Evolutionary conservation across 1,140 invertebrate species (phyloP), one percentile per base, ranked within the genome.

Genomic region (Zaprionus inermis): DNA sequence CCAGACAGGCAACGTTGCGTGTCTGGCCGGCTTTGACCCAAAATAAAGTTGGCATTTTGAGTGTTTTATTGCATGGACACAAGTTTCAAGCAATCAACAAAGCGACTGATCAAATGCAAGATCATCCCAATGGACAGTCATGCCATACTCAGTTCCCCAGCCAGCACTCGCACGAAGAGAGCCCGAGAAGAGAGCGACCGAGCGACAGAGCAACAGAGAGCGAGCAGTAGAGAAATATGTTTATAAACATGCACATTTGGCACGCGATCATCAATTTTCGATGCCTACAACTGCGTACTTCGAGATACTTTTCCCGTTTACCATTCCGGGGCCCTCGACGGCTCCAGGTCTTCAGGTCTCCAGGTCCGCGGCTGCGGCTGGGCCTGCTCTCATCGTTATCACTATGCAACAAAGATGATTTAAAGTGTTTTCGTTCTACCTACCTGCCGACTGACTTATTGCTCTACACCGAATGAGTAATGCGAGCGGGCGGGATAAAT

Each of bases 41-140:
- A 86, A 86, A 86, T 86, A 86, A 88, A 86, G 84, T 86, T 86
- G 83, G 83, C 83, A 86, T 86, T 88, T 86, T 89, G 83, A 86
- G 84, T 86, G 83, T 86, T 86, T 86, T 86, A 86, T 86, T 86
- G 83, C 83, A 86, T 86, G 83, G 83, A 86, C 83, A 86, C 83
- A 86, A 86, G 83, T 86, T 86, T 86, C 79, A 86, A 86, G 83
- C 83, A 86, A 86, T 86, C 82, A 86, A 86, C 83, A 86, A 86
- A 86, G 82, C 82, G 82, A 86, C 82, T 86, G 82, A 86, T 86
- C 83, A 89, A 86, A 86, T 86, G 83, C 84, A 86, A 88, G 82
- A 86, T 86, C 82, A 88, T 86, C 83, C 82, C 86, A 85, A 72
- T 79, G 81, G 82, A 69, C 71, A 73, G 70, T 60, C 56, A 73